Evolutionary conservation across 2,888 invertebrate genomes (phyloP).

Genomic region (Rutpela maculata): DNA sequence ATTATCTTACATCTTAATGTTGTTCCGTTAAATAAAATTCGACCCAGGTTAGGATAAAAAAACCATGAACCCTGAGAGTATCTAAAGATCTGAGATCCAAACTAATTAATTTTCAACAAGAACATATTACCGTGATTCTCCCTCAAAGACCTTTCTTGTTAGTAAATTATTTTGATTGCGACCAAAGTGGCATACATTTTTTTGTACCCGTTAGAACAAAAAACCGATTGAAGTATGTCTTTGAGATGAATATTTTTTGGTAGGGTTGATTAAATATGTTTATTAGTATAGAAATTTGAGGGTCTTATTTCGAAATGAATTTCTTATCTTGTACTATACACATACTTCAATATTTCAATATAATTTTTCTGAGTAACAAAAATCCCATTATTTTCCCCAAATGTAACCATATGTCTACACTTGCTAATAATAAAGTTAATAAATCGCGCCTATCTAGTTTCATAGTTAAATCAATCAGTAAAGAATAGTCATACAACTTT

Average conservation of each 20-base stretch:
- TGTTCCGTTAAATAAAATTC: not conserved
- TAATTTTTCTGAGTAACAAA: no score
- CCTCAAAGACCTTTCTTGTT: conserved; percentile 13
- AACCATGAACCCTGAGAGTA: not conserved
- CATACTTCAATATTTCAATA: no score
- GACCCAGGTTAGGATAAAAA: not conserved
- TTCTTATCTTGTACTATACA: no score
- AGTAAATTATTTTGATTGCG: conserved; percentile 26
- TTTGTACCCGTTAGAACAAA: not conserved
- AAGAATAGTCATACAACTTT: no score
- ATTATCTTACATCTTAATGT: conserved; percentile 28
- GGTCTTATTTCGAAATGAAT: not conserved
- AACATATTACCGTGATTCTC: conserved; percentile 36
- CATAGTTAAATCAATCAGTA: no score
- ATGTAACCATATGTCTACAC: no score
- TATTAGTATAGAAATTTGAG: not conserved
- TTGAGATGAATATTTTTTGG: not conserved
- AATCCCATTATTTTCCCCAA: no score
- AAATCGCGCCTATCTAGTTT: no score
- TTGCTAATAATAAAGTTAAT: no score
- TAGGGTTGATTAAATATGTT: not conserved
- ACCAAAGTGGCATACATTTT: not conserved
- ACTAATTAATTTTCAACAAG: conserved; percentile 33
- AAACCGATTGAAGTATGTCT: not conserved
- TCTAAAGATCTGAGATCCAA: conserved; percentile 28